These are phyloP conservation scores for Tonatia bakeri DNA, from an alignment of 2,113 vertebrate genomes.

Conservation along the genomic window DNA sequence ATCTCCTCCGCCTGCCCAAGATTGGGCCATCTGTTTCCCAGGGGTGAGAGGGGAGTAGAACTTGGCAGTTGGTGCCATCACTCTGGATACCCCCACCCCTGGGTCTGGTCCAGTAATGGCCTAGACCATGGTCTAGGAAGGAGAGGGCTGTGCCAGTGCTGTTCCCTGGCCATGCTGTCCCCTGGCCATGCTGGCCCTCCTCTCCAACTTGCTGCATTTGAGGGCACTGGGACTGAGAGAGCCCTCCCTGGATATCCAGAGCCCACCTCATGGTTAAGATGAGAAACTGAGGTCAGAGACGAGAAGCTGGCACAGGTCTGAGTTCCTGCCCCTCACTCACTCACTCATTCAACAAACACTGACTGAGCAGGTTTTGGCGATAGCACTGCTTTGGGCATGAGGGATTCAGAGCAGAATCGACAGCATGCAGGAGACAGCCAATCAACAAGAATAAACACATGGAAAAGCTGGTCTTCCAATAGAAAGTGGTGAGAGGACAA, in stretches of 20 bases:
- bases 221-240: background rate
- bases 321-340: background rate
- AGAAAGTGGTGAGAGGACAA: background rate
- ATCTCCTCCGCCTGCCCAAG: conserved; percentile 54
- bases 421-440: background rate
- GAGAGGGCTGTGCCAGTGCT: background rate
- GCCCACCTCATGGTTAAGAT: background rate
- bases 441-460: background rate
- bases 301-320: background rate
- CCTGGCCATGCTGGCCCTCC: background rate
- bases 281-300: background rate
- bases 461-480: background rate
- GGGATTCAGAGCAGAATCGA: background rate
- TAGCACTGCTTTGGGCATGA: background rate
- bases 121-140: background rate
- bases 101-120: background rate
- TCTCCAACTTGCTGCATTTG: background rate
- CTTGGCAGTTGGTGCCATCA: background rate
- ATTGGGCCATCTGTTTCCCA: conserved; percentile 69
- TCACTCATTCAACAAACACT: background rate
- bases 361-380: fast-evolving
- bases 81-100: background rate
- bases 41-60: conserved; percentile 58
- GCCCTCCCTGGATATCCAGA: background rate
- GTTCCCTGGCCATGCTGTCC: background rate